Evolutionary conservation across 1,140 invertebrate genomes (phyloP), one percentile per base, ranked within the genome.

Genomic region (Latrodectus geometricus): DNA sequence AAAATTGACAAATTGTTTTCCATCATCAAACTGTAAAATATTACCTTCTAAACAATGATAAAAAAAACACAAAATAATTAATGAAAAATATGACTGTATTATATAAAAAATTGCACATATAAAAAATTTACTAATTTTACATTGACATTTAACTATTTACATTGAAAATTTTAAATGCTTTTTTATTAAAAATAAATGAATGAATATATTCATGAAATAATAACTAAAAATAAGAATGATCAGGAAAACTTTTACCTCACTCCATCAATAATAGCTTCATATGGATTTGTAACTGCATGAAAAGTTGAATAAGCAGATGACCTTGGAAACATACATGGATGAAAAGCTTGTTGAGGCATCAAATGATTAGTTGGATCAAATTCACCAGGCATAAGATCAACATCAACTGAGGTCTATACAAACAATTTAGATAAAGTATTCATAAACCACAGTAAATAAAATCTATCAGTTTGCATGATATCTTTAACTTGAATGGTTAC

Each of bases 281-380:
- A 97, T 0, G 97, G 98, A 94, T 99, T 99, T 50, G 96, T 94
- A 7, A 95, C 95, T 77, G 94, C 92, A 89, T 95, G 94, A 84
- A 98, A 94, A 73, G 94, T 95, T 86, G 94, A 93, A 87, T 94
- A 95, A 87, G 90, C 90, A 17, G 89, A 89, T 23, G 92, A 90
- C 90, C 93, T 91, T 9, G 93, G 93, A 89, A 95, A 93, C 92
- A 95, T 93, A 91, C 96, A 97, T 87, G 93, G 94, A 91, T 99
- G 97, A 50, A 99, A 93, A n/a, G 96, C 95, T 91, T 96, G 96
- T 91, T 99, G 98, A 0, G 97, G 97, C 76, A 98, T 91, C 92
- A 96, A 94, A 86, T 95, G 94, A 90, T 96, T 97, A 0, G 95
- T 93, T 12, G 97, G 96, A 92, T 99, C 97, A 92, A 94, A 95